Evolutionary conservation across 1,140 invertebrate species (phyloP), one percentile per base, ranked within the genome.

Genomic region (Drosophila bocki): DNA sequence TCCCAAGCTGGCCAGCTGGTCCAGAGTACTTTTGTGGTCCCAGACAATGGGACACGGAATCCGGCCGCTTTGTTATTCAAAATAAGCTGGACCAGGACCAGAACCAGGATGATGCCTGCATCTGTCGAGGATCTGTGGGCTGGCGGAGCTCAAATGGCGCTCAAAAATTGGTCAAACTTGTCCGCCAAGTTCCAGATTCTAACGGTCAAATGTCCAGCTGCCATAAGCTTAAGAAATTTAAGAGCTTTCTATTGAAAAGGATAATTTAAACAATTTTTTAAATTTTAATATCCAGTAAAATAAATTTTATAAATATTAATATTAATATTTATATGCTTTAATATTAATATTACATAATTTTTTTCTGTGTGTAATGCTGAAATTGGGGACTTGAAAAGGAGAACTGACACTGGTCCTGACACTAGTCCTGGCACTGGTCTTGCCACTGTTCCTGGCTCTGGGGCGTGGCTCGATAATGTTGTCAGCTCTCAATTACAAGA

Each of bases 1-100:
- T 87, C 83, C 83, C 80, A 83, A 47, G 56, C n/a, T 39, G 67
- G 17, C 37, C 62, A 44, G 64, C 63, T 74, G 56, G 45, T 54
- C 78, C 42, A 39, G 26, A 39, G 26, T 29, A 29, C 26, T 29
- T 47, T 17, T 58, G 45, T 58, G 29, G 53, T 53, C 72, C 78
- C 78, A 60, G 35, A 48, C 48, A 59, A 63, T 65, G 37, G 54
- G 54, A 19, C 57, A 57, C 42, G 26, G 54, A 35, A 59, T 58
- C 35, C 58, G 42, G 26, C 15, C 32, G 77, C 60, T 67, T 86
- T 86, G 83, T 88, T 77, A 86, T 86, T 87, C 68, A 87, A 82
- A 87, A 80, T 74, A 70, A 70, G 75, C 60, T 68, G 17, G 47
- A 26, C 44, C 42, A 39, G 72, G 42, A 74, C 33, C 19, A 50